phyloP scores from a whole-genome alignment of 2,113 vertebrate genomes.

The Peromyscus leucopus region DNA sequence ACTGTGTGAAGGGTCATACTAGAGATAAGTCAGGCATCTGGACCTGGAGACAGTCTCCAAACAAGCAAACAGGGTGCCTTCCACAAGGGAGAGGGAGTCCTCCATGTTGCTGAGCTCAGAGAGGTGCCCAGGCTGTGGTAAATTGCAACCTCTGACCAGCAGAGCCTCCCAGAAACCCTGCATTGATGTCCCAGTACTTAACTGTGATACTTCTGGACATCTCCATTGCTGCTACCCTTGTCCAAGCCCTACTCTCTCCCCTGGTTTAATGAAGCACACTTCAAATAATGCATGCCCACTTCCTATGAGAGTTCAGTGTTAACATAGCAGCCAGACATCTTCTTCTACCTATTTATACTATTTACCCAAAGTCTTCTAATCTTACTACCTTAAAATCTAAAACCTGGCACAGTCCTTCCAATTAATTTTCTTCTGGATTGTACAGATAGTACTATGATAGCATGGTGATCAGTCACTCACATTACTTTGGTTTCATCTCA shows the following conservation, averaged over 20 bases:
- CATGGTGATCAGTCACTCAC: neutral
- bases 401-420: neutral
- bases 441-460: neutral
- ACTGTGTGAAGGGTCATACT: neutral
- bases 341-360: neutral
- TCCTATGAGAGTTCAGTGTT: neutral
- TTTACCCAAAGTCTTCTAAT: neutral
- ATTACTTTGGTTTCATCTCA: neutral
- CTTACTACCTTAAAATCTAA: neutral
- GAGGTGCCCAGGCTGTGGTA: neutral
- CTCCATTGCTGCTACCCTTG: neutral
- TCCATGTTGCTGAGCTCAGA: neutral
- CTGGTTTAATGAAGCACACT: neutral
- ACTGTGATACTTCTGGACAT: neutral
- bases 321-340: neutral
- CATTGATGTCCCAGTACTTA: neutral
- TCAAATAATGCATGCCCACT: neutral
- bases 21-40: neutral
- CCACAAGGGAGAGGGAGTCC: neutral
- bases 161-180: neutral
- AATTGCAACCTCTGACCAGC: neutral
- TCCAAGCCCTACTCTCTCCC: neutral
- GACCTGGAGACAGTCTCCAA: neutral
- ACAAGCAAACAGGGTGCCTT: neutral
- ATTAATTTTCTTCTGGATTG: neutral